Base-by-base conservation (phyloP, 2,888 invertebrate genomes). In the Blera fallax region DNA sequence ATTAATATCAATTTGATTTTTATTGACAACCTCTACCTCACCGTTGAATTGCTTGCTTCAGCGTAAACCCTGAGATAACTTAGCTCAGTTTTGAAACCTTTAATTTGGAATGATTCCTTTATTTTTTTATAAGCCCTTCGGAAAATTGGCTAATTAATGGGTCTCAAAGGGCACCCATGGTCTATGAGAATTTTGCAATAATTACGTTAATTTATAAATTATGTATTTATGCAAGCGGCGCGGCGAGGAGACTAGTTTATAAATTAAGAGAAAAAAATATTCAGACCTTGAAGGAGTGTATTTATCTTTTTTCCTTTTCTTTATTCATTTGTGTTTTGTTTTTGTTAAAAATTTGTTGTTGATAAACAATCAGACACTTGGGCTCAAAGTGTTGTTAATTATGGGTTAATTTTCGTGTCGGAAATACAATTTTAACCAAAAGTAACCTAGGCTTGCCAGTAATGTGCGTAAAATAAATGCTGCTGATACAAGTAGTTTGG, bases 241-340 rank as follows among this genome's bases (percentile, higher is more conserved):
- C 56, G 37, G 65, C 74, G 56, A 54, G 74, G 18, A 65, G 37
- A 74, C 74, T 65, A 54, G 74, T 74, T 62, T 73, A 5, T n/a
- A 73, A 62, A 58, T 45, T 16, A 10, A 32, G 24, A 29, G 50
- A 50, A 58, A 29, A 21, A 48, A 45, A 29, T 16, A 43, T 34
- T 34, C 32, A 45, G 45, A 54, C 80, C 80, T 81, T 81, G 74
- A 67, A 60, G 21, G 24, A 18, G 50, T 37, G 29, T 65, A 37
- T 79, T 65, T 64, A 37, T 56, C 32, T 72, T 27, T 29, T n/a
- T 32, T 24, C 18, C 8, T 48, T 34, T 54, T 70, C 11, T 29
- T 67, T n/a, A 24, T 24, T 24, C 58, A 37, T 79, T 65, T 64
- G 27, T 56, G 16, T 72, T 27, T 29, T 24, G 24, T 10, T 48